phyloP scores from a whole-genome alignment of 2,888 invertebrate species.

The Boloria euphrosyne region DNA sequence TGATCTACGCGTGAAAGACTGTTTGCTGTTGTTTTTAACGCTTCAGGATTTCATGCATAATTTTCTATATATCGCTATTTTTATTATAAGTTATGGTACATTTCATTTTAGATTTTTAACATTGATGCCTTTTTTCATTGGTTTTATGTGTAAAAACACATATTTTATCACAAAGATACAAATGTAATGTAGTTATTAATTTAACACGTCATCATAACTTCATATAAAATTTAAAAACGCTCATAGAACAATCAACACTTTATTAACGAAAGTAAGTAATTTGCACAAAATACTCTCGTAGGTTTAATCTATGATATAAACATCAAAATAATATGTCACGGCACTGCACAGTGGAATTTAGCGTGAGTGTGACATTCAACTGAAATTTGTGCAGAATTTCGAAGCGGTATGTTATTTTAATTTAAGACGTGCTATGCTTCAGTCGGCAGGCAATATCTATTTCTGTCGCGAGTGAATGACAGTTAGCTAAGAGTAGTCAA shows the following conservation, averaged over 20 bases:
- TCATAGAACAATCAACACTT: background rate
- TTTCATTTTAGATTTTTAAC: background rate
- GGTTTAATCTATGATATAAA: conserved; percentile 26
- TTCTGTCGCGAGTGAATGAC: conserved; percentile 48
- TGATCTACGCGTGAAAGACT: conserved; percentile 35
- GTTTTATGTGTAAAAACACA: background rate
- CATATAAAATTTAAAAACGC: background rate
- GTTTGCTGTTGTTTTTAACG: conserved; percentile 19
- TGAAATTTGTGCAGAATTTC: conserved; percentile 24
- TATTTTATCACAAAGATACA: background rate
- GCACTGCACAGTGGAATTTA: conserved; percentile 27
- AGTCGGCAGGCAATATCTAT: conserved; percentile 37
- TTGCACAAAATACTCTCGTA: conserved; percentile 21
- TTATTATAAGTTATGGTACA: conserved; percentile 8
- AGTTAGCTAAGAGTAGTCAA: conserved; percentile 47
- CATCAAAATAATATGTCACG: conserved; percentile 27
- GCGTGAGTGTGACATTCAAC: conserved; percentile 31
- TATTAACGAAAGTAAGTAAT: conserved; percentile 9
- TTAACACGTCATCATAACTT: no score
- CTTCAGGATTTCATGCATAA: conserved; percentile 25
- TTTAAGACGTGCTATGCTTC: conserved; percentile 29
- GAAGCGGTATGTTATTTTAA: conserved; percentile 28
- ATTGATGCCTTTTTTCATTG: no score
- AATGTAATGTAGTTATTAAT: no score
- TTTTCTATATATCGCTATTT: conserved; percentile 20